These are phyloP conservation scores for Thysanoteuthis rhombus DNA, from an alignment of 2,888 invertebrate genomes.

Conservation along the genomic window DNA sequence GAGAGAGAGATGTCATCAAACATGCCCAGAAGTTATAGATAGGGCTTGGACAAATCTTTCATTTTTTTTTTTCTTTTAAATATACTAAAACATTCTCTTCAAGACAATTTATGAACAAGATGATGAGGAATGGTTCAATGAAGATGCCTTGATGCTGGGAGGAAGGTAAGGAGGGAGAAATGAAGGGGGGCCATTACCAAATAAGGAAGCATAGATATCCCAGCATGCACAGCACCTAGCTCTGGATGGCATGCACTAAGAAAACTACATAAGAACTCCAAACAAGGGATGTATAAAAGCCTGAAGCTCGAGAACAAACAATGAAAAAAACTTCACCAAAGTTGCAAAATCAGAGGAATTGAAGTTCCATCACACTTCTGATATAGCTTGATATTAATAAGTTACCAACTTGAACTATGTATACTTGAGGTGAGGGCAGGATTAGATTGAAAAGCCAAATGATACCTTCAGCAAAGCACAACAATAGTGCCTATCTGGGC, in stretches of 20 bases:
- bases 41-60: not conserved
- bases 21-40: not conserved
- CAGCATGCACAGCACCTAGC: not conserved
- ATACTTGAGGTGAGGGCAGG: not conserved
- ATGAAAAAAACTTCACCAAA: not conserved
- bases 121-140: not conserved
- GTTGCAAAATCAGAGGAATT: not conserved
- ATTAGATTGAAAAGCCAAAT: not conserved
- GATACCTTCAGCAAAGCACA: too few relatives aligned
- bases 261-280: not conserved
- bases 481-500: too few relatives aligned
- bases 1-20: conserved; percentile 18
- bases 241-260: not conserved
- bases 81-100: not conserved
- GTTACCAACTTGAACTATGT: too few relatives aligned
- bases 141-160: not conserved
- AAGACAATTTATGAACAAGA: not conserved
- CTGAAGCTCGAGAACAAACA: not conserved
- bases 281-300: not conserved
- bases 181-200: not conserved
- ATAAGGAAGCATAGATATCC: not conserved
- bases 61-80: not conserved
- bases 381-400: not conserved
- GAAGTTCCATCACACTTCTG: too few relatives aligned
- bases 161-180: not conserved